A percentile compares a stretch with the other conserved stretches of the same genome.
Conservation (phyloP, 2,888 invertebrate genomes). For the Elysia crispata region DNA sequence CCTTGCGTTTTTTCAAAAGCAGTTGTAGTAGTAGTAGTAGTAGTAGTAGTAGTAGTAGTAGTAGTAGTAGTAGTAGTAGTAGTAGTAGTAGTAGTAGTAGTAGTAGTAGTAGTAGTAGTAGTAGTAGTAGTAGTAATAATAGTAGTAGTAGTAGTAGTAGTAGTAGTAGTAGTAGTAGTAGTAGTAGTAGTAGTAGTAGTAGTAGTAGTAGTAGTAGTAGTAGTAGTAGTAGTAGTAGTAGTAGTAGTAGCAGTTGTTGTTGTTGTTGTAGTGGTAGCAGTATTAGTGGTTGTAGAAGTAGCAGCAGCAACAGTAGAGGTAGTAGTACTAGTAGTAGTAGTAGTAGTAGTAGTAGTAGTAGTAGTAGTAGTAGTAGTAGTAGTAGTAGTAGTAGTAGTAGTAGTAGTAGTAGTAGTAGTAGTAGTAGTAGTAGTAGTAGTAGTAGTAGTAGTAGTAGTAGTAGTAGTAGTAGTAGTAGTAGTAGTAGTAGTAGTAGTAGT, state of each 20-base stretch:
- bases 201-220: not conserved
- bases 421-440: constrained; percentile 1
- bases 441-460: constrained; percentile 9
- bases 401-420: constrained; percentile 4
- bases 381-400: constrained; percentile 9
- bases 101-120: not conserved
- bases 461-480: constrained; percentile 9
- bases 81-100: constrained; percentile 9
- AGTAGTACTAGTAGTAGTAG: not conserved
- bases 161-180: constrained; percentile 9
- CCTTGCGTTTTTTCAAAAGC: not conserved
- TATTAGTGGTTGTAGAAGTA: not conserved
- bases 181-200: constrained; percentile 9
- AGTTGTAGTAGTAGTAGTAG: not conserved
- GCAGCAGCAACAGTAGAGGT: too few species aligned
- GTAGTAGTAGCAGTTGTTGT: constrained; percentile 1
- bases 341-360: constrained; percentile 9
- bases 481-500: constrained; percentile 9
- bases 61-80: constrained; percentile 9
- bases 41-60: constrained; percentile 9
- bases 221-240: not conserved
- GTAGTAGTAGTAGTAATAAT: constrained; percentile 1
- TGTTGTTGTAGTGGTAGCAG: not conserved
- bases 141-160: constrained; percentile 9
- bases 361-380: constrained; percentile 9